Percentiles rank a stretch among this genome's conserved stretches.
phyloP scores from a whole-genome alignment of 1,140 invertebrate species.

The Cotesia glomerata region DNA sequence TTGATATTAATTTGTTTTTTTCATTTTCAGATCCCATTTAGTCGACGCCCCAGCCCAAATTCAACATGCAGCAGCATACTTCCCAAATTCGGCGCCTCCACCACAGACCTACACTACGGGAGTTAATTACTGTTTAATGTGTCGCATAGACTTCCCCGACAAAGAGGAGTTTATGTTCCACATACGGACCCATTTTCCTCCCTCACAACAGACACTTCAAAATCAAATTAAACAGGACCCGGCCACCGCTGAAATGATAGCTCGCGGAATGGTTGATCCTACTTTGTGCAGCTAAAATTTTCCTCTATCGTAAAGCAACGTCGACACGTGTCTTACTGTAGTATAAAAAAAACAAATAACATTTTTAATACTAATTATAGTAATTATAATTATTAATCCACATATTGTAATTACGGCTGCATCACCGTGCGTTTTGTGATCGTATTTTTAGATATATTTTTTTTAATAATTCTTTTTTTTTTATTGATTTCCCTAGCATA shows the following conservation, averaged over 20 bases:
- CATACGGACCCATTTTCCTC: constrained; percentile 70
- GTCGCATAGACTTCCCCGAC: constrained; percentile 70
- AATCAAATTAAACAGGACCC: constrained; percentile 61
- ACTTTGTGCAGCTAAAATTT: constrained; percentile 68
- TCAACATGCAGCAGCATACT: constrained; percentile 59
- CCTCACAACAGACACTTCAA: constrained; percentile 54
- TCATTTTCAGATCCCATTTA: constrained; percentile 51
- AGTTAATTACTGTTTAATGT: constrained; percentile 71
- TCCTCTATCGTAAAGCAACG: constrained; percentile 37
- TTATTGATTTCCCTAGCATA: too few species aligned
- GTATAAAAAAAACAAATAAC: constrained; percentile 42
- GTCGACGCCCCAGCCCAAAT: constrained; percentile 53
- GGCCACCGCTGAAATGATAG: constrained; percentile 68
- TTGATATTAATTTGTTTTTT: constrained; percentile 1
- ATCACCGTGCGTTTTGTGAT: constrained; percentile 4
- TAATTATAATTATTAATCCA: not conserved
- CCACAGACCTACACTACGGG: constrained; percentile 62
- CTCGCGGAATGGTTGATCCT: constrained; percentile 69
- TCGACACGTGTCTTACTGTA: constrained; percentile 59
- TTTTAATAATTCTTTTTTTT: not conserved
- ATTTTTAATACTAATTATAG: not conserved
- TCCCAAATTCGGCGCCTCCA: constrained; percentile 61
- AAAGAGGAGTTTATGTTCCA: constrained; percentile 76
- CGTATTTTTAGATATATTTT: not conserved
- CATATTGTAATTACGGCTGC: constrained; percentile 5